phyloP scores from a whole-genome alignment of 2,113 vertebrate species.

The Silurus glanis region DNA sequence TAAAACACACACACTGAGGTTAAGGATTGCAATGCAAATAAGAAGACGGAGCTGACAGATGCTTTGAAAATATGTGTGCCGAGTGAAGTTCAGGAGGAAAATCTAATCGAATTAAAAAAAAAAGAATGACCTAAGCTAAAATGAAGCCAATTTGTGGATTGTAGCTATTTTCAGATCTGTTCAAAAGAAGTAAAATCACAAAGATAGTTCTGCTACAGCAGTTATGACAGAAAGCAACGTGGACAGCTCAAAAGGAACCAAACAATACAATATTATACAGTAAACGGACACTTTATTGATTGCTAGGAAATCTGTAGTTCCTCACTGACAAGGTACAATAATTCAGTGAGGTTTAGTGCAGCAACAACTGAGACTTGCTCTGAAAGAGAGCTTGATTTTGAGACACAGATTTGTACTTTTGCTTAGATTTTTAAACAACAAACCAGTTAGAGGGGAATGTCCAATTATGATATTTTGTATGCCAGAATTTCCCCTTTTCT shows the following conservation, averaged over 20 bases:
- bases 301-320: neutral
- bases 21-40: slow-evolving; percentile 8
- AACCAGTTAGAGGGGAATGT: neutral
- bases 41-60: slow-evolving; percentile 43
- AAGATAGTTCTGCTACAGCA: neutral
- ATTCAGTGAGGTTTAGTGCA: neutral
- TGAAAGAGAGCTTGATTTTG: neutral
- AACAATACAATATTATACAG: neutral
- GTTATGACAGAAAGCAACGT: neutral
- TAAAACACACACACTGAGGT: slow-evolving; percentile 19
- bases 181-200: neutral
- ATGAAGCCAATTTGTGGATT: neutral
- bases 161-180: neutral
- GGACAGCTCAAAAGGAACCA: neutral
- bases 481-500: neutral
- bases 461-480: neutral
- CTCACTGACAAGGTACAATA: neutral
- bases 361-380: neutral
- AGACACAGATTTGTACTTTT: neutral
- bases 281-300: neutral
- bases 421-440: neutral
- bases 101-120: neutral
- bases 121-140: neutral
- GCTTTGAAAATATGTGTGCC: slow-evolving; percentile 13
- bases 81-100: neutral